Evolutionary conservation across 2,113 vertebrate genomes (phyloP).

Genomic region (Xenopus tropicalis): UCB_Xtro_10.0 CM004448.2:113281001-113281500

Average conservation of each 20-base stretch:
- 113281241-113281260: not conserved
- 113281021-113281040: not conserved
- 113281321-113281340: constrained; percentile 54
- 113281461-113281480: too few relatives aligned
- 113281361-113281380: constrained; percentile 49
- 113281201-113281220: not conserved
- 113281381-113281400: not conserved
- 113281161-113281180: not conserved
- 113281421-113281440: not conserved
- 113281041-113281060: too few relatives aligned
- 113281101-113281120: too few relatives aligned
- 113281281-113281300: constrained; percentile 25
- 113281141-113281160: too few relatives aligned
- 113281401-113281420: not conserved
- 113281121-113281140: too few relatives aligned
- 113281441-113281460: not conserved
- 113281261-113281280: not conserved
- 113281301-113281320: constrained; percentile 46
- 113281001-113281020: constrained; percentile 1
- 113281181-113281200: constrained; percentile 32
- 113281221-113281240: accelerated
- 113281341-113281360: constrained; percentile 48
- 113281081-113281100: too few relatives aligned
- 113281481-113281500: too few relatives aligned
- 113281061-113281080: too few relatives aligned